These are phyloP conservation scores for Ectropis crepuscularia DNA, from an alignment of 2,888 invertebrate species.

Conservation along the genomic window DNA sequence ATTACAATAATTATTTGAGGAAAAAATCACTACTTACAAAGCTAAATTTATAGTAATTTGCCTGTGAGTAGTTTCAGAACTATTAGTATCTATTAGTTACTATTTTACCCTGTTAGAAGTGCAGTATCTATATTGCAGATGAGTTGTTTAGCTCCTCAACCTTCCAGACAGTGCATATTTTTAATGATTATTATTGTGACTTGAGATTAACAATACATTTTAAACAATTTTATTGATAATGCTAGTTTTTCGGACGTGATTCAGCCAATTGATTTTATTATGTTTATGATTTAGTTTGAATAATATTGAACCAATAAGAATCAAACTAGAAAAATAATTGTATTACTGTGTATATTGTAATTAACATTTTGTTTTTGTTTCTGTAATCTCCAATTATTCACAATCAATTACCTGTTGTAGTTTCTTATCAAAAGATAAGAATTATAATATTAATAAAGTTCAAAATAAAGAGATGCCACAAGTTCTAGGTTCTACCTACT, in stretches of 20 bases:
- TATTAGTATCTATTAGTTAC: constrained; percentile 5
- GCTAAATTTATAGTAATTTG: constrained; percentile 1
- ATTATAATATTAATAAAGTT: neutral
- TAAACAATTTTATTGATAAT: too few relatives aligned
- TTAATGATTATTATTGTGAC: too few relatives aligned
- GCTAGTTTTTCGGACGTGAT: neutral
- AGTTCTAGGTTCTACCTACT: constrained; percentile 5
- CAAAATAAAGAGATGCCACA: neutral
- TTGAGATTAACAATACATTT: too few relatives aligned
- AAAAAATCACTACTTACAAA: constrained; percentile 12
- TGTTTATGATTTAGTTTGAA: neutral
- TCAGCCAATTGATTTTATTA: constrained; percentile 9
- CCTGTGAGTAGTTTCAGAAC: constrained; percentile 24
- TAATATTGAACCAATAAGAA: too few relatives aligned
- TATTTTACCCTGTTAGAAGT: constrained; percentile 7
- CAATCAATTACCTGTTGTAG: too few relatives aligned
- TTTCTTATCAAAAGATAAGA: too few relatives aligned
- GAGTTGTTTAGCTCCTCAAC: constrained; percentile 8
- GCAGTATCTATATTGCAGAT: constrained; percentile 2
- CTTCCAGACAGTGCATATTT: constrained; percentile 1
- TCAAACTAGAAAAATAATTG: too few relatives aligned
- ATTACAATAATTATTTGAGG: too few relatives aligned
- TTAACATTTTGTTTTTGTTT: too few relatives aligned
- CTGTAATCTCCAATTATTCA: too few relatives aligned
- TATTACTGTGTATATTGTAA: too few relatives aligned